Percentiles rank a stretch among this genome's conserved stretches.
Conservation (phyloP, 1,140 invertebrate species). For the Bombus impatiens region DNA sequence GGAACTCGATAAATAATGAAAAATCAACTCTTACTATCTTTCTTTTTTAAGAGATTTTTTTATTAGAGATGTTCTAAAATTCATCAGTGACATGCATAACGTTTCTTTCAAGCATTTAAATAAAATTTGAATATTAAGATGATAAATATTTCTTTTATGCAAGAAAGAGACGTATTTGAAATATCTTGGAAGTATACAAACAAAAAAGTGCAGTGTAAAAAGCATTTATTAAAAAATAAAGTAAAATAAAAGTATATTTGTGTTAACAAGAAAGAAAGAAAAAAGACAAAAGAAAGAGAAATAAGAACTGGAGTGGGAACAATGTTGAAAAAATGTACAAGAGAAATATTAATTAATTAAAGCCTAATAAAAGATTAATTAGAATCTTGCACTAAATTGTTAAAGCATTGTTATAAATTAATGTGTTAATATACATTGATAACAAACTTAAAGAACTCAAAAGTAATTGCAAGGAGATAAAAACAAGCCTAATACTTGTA, state of each 20-base stretch:
- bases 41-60: slow-evolving; percentile 4
- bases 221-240: slow-evolving; percentile 29
- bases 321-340: background rate
- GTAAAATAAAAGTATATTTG: background rate
- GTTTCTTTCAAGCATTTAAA: slow-evolving; percentile 23
- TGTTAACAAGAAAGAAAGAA: slow-evolving; percentile 3
- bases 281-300: background rate
- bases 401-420: background rate
- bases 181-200: slow-evolving; percentile 11
- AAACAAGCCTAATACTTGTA: background rate
- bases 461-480: slow-evolving; percentile 25
- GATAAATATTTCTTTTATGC: background rate
- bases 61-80: slow-evolving; percentile 17
- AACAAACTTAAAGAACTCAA: background rate
- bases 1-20: background rate
- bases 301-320: background rate
- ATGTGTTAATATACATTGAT: background rate
- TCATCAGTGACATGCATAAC: slow-evolving; percentile 42
- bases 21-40: slow-evolving; percentile 21
- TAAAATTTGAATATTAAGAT: background rate
- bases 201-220: background rate
- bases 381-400: background rate
- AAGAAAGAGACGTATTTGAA: slow-evolving; percentile 30
- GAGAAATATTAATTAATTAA: background rate
- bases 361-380: background rate